Conservation (phyloP, 1,140 invertebrate species). For the Portunus trituberculatus region DNA sequence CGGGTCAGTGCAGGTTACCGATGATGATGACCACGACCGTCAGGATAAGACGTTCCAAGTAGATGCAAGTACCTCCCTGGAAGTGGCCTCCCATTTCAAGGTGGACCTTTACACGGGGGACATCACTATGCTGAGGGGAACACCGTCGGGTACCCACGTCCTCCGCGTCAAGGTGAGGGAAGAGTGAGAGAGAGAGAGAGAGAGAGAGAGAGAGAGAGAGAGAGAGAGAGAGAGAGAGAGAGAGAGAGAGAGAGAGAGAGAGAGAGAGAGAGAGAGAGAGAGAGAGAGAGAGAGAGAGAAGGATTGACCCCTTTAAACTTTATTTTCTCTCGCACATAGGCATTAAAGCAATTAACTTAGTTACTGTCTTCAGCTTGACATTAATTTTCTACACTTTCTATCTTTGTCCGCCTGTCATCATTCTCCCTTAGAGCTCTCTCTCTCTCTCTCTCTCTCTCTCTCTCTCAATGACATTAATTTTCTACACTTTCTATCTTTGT, state of each 20-base stretch:
- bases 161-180: constrained; percentile 88
- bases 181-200: constrained; percentile 48
- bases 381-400: no score
- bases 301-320: no score
- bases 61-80: constrained; percentile 83
- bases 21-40: constrained; percentile 98
- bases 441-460: no score
- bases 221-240: not conserved
- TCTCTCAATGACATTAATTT: no score
- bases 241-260: not conserved
- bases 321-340: no score
- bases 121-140: constrained; percentile 96
- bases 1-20: constrained; percentile 96
- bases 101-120: constrained; percentile 94
- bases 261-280: no score
- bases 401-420: no score
- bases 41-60: constrained; percentile 98
- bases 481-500: no score
- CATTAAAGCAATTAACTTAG: no score
- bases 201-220: constrained; percentile 28
- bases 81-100: constrained; percentile 86
- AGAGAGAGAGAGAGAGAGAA: no score
- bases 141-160: constrained; percentile 89
- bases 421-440: no score
- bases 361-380: no score